Base-by-base conservation (phyloP, 2,113 vertebrate species). In the Panurus biarmicus region DNA sequence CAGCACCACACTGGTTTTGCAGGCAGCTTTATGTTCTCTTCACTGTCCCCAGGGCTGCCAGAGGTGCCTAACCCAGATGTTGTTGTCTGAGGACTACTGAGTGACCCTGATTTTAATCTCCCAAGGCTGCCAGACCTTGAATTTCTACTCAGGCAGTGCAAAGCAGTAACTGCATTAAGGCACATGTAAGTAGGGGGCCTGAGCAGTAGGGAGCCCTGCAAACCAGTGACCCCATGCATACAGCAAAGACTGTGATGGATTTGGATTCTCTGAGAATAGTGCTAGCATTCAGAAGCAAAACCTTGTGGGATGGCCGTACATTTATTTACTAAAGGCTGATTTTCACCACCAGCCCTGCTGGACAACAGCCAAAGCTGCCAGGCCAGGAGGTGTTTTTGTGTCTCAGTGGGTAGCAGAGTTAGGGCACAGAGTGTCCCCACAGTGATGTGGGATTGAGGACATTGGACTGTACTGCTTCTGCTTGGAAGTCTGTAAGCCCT, bases 251-350 rank as follows among this genome's bases (percentile, higher is more conserved):
- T 51, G 14, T 28, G 47, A 23, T n/a, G 53, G 44, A 40, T 85
- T 91, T 87, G 61, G 35, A 16, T 22, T 62, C 36, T 45, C 56
- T 33, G 69, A 77, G 51, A 80, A 36, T 2, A 67, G 20, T 19
- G 24, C 10, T 40, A 54, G 44, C 24, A 44, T 70, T 77, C 53
- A 2, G 2, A 62, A 81, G 21, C 17, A 80, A 73, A 89, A 80
- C 8, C 14, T 44, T 2, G 0, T 8, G 35, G 60, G 9, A 35
- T 7, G 8, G 7, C 29, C 0, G 1, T n/a, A n/a, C n/a, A n/a
- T 45, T 14, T 31, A 5, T 54, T 70, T 93, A 29, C 17, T 20
- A 38, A 50, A 73, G 33, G 36, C 48, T 60, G 42, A 53, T 74
- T 93, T 91, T 81, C 45, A 50, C 24, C 66, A 56, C 9, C n/a